These are phyloP conservation scores for Fukomys damarensis DNA, from an alignment of 2,113 vertebrate species.

Conservation along the genomic window DNA sequence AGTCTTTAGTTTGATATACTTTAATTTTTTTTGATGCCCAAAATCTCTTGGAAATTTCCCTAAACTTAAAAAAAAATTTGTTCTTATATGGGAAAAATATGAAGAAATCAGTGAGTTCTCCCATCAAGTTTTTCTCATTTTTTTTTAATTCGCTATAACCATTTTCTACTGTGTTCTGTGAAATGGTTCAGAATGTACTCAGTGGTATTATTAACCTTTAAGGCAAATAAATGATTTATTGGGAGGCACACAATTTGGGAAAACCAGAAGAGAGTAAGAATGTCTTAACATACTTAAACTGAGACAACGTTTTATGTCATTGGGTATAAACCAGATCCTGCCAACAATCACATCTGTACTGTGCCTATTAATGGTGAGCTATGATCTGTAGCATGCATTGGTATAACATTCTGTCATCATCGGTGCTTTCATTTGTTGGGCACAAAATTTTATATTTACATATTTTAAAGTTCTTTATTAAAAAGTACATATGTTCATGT, in stretches of 20 bases:
- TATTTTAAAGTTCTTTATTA: neutral
- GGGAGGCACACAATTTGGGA: neutral
- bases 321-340: neutral
- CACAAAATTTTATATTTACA: neutral
- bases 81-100: neutral
- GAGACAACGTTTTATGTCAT: neutral
- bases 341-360: neutral
- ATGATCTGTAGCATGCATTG: neutral
- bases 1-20: neutral
- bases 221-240: neutral
- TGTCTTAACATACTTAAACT: neutral
- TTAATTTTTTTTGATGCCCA: neutral
- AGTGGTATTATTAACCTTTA: neutral
- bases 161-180: neutral
- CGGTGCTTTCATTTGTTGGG: neutral
- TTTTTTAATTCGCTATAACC: neutral
- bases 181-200: neutral
- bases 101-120: neutral
- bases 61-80: neutral
- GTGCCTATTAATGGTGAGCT: neutral
- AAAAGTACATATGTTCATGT: neutral
- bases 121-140: neutral
- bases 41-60: neutral
- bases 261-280: neutral
- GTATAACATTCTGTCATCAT: neutral